These are phyloP conservation scores for Phasia obesa DNA, from an alignment of 2,888 invertebrate genomes.

Conservation along the genomic window DNA sequence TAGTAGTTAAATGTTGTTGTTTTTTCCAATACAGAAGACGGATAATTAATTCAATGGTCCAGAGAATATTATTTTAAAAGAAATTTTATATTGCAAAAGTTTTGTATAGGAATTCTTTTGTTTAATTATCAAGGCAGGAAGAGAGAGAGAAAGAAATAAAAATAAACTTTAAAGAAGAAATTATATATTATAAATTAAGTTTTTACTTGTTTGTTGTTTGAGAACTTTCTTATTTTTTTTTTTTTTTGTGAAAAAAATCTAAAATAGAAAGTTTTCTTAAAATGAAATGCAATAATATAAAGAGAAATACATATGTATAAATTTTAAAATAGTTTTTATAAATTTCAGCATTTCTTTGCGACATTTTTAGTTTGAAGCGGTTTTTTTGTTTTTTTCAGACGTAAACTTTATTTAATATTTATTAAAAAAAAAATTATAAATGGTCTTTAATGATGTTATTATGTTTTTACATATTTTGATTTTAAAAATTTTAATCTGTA, in stretches of 20 bases:
- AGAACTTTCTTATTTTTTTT: conserved; percentile 39
- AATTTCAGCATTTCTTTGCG: conserved; percentile 72
- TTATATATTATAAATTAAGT: conserved; percentile 30
- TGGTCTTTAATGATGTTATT: conserved; percentile 60
- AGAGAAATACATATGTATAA: conserved; percentile 60
- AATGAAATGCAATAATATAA: conserved; percentile 58
- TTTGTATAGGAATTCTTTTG: conserved; percentile 30
- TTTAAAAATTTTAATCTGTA: conserved; percentile 32
- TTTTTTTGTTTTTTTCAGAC: conserved; percentile 44
- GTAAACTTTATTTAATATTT: conserved; percentile 32
- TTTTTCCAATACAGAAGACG: conserved; percentile 63
- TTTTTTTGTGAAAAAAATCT: conserved; percentile 46
- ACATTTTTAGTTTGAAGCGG: conserved; percentile 61
- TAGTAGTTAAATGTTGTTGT: conserved; percentile 60
- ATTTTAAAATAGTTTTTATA: conserved; percentile 54
- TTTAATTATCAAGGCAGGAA: conserved; percentile 30
- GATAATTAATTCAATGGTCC: conserved; percentile 61
- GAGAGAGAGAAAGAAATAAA: conserved; percentile 9
- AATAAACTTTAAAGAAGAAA: conserved; percentile 25
- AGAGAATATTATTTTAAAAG: conserved; percentile 33
- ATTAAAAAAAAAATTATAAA: conserved; percentile 46
- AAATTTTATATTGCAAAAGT: conserved; percentile 7
- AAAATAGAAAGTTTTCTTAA: conserved; percentile 43
- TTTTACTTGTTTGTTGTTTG: conserved; percentile 37
- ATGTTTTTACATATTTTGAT: conserved; percentile 43